These are phyloP conservation scores for Amphipoea oculea DNA, from an alignment of 2,888 invertebrate species.

Conservation along the genomic window DNA sequence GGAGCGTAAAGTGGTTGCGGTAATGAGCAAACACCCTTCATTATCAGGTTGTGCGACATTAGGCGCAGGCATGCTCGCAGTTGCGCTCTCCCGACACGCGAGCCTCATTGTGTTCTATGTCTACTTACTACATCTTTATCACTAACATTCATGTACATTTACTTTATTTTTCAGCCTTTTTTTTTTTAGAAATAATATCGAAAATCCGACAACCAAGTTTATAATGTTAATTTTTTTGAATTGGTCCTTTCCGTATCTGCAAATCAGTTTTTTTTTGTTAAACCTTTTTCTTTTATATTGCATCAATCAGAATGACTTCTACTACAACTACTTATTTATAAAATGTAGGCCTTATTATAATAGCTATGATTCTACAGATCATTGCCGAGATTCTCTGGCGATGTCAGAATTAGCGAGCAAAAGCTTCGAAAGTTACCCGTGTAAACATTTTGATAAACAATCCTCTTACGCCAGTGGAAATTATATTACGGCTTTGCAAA, in stretches of 20 bases:
- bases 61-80: constrained; percentile 69
- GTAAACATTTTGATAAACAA: constrained; percentile 33
- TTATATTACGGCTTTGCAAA: constrained; percentile 40
- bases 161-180: not conserved
- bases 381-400: not conserved
- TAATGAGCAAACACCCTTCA: constrained; percentile 75
- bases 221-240: not conserved
- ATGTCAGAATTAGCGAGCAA: constrained; percentile 19
- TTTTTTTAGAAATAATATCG: not conserved
- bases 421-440: constrained; percentile 8
- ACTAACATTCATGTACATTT: not conserved
- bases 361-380: constrained; percentile 10
- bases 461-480: constrained; percentile 19
- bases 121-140: constrained; percentile 23
- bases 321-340: not conserved
- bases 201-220: not conserved
- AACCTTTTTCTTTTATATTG: not conserved
- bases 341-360: not conserved
- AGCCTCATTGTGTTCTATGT: constrained; percentile 35
- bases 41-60: constrained; percentile 77
- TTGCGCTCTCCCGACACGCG: constrained; percentile 56
- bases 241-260: not conserved
- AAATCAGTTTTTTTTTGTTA: not conserved
- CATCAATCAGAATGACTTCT: not conserved
- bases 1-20: constrained; percentile 67